Conservation (phyloP, 2,113 vertebrate genomes). For the Callorhinus ursinus region DNA sequence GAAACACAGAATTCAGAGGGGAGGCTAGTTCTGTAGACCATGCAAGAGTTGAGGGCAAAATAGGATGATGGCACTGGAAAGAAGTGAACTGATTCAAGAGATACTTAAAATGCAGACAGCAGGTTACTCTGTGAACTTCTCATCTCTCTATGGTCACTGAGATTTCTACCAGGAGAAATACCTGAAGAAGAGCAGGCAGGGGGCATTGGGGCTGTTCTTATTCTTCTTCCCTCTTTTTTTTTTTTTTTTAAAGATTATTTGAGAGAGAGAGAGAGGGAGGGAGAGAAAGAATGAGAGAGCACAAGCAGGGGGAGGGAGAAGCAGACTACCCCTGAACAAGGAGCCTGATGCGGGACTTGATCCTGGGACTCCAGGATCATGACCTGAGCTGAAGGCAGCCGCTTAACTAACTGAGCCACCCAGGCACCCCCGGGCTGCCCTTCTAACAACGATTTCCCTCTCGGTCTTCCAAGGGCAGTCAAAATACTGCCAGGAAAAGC, state of each 20-base stretch:
- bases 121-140: background rate
- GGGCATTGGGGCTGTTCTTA: rapidly evolving
- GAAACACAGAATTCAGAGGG: background rate
- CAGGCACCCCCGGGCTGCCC: background rate
- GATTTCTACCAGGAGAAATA: background rate
- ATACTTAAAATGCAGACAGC: background rate
- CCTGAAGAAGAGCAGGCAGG: background rate
- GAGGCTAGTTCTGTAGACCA: background rate
- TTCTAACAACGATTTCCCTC: background rate
- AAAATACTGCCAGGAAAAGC: background rate
- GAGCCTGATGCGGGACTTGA: too few relatives aligned
- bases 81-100: background rate
- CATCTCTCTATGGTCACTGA: background rate
- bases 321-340: too few relatives aligned
- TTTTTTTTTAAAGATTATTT: too few relatives aligned
- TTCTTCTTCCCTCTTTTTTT: too few relatives aligned
- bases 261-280: too few relatives aligned
- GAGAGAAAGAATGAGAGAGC: too few relatives aligned
- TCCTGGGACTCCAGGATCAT: too few relatives aligned
- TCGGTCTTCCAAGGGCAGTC: background rate
- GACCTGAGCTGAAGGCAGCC: too few relatives aligned
- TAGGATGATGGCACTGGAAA: background rate
- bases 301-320: too few relatives aligned
- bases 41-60: background rate
- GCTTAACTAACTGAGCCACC: too few relatives aligned